Evolutionary conservation across 2,888 invertebrate species (phyloP), one percentile per base, ranked within the genome.

Genomic region (Drosophila aldrichi): DNA sequence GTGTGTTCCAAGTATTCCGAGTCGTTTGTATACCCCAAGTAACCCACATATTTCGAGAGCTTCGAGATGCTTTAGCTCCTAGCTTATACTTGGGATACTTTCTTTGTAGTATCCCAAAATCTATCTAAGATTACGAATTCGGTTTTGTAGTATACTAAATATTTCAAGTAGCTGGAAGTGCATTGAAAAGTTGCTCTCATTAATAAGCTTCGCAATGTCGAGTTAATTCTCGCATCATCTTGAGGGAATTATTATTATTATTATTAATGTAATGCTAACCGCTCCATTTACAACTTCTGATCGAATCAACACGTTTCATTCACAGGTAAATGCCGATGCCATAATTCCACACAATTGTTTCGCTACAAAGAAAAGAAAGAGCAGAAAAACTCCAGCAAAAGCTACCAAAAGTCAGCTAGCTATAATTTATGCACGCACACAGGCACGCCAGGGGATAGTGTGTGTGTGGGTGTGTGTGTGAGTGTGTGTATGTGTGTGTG

Each of bases 381-480:
- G 29, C 29, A 29, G 29, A 8, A 8, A 2, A 44, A 22, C 44
- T 56, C 61, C 48, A 60, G 32, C 41, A 60, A 20, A 44, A 51
- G 40, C 55, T 74, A 63, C 52, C 61, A 38, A 34, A 56, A 25
- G 22, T 40, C 40, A 55, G 20, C 40, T 52, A 80, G 66, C 71
- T 61, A 61, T 78, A 78, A 83, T 77, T 71, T 71, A 86, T 83
- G 71, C 68, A 55, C 20, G 46, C 67, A 46, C 40, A 40, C 54
- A 51, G 16, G 32, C 32, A 32, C 32, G 32, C 32, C 32, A 32
- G 43, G 34, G 43, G 6, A 56, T 36, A 46, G 29, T 49, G 49
- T 38, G 57, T 3, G 18, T 41, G 8, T 40, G 9, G 58, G 16
- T 32, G 61, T 38, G 32, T 61, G 46, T 52, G 10, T 22, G 58